phyloP scores from a whole-genome alignment of 2,113 vertebrate genomes.

The Patagioenas fasciata region DNA sequence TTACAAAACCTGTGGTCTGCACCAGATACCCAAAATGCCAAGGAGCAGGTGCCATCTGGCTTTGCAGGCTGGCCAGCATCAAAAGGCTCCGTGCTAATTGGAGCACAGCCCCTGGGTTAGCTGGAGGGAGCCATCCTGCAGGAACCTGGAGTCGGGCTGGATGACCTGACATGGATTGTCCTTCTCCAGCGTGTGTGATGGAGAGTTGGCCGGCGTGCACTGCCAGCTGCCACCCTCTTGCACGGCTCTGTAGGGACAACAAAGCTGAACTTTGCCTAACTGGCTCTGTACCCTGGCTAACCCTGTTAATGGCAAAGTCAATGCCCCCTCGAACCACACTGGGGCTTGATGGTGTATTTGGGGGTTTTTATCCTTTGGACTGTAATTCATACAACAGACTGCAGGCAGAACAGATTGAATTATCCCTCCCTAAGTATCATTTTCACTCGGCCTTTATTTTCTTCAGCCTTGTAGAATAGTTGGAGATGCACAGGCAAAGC shows the following conservation, averaged over 20 bases:
- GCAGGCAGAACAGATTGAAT: neutral
- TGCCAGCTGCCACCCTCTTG: conserved; percentile 13
- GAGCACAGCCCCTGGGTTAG: conserved; percentile 15
- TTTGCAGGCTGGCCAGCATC: conserved; percentile 18
- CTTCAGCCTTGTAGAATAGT: neutral
- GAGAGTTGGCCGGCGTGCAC: neutral
- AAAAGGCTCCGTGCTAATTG: neutral
- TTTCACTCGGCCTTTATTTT: neutral
- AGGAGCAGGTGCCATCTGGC: conserved; percentile 43
- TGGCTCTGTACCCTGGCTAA: neutral
- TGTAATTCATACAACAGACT: neutral
- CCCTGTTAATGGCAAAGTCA: neutral
- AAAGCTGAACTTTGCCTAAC: neutral
- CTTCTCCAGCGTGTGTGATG: neutral
- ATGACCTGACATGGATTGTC: conserved; percentile 3
- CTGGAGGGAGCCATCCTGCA: conserved; percentile 32
- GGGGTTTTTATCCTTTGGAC: neutral
- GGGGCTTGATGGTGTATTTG: neutral
- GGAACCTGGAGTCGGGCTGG: neutral
- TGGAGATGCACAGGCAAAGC: neutral
- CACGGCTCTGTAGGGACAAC: neutral
- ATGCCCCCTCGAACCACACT: neutral
- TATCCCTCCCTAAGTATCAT: neutral
- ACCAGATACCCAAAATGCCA: neutral
- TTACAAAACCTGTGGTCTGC: neutral